Evolutionary conservation across 2,888 invertebrate genomes (phyloP), one percentile per base, ranked within the genome.

Genomic region (Mylabris sibirica): DNA sequence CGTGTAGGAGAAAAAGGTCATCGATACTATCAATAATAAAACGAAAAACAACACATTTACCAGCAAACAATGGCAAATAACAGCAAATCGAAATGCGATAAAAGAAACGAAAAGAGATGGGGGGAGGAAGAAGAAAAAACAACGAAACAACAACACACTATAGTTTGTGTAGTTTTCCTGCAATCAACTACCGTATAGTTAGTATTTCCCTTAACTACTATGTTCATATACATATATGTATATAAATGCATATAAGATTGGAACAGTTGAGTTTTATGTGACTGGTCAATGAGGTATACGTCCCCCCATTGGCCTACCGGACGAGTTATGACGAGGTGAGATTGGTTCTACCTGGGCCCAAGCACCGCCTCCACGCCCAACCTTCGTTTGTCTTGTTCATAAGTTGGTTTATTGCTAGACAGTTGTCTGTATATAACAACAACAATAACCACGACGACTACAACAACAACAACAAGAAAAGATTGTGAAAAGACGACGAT

Each of bases 301-400:
- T 77, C 75, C 78, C 75, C 78, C 80, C 80, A 84, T 85, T 84
- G 85, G 85, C 78, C 78, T 81, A 77, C 76, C 78, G 81, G 79
- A 81, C 82, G 81, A 84, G 84, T 85, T 85, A 85, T 85, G 84
- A 84, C 81, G 84, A 84, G 82, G 83, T 82, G 83, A 85, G 84
- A 85, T 85, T 85, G 84, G 85, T 81, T 84, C 75, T 80, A 83
- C 83, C 83, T 82, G 81, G 77, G 75, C 75, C 74, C 77, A 71
- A 77, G 84, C 80, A 80, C 84, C 84, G 84, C 84, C 85, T 80
- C 79, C 79, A 24, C 57, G 79, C 77, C 79, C 80, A 78, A 78
- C 81, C 81, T 82, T 80, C 77, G 77, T 79, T 77, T 81, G 81
- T 81, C 81, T 81, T 80, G 81, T 80, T 83, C 84, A 83, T 83